Evolutionary conservation across 2,113 vertebrate genomes (phyloP).

Genomic region (Laticauda colubrina): DNA sequence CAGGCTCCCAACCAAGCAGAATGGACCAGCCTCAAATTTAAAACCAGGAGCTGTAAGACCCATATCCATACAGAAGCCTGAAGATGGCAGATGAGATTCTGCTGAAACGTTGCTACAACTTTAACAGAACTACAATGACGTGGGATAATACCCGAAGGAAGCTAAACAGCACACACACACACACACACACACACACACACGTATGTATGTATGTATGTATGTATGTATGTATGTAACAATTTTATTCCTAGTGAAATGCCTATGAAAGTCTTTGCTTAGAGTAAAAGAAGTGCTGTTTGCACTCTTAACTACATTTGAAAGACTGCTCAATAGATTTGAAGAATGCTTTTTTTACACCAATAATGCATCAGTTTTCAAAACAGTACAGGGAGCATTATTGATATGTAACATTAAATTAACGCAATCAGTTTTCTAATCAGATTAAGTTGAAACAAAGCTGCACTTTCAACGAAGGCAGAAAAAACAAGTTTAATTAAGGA

Average conservation of each 20-base stretch:
- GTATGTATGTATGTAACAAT: no score
- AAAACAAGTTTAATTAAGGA: not conserved
- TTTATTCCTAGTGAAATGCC: not conserved
- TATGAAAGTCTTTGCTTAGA: not conserved
- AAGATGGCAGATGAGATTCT: no score
- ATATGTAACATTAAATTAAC: not conserved
- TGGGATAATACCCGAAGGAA: no score
- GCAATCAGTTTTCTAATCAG: not conserved
- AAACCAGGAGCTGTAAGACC: no score
- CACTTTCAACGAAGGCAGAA: not conserved
- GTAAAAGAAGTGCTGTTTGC: not conserved
- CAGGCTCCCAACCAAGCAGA: no score
- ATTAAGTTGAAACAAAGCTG: not conserved
- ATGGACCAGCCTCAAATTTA: no score
- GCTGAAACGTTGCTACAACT: no score
- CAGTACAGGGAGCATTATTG: not conserved
- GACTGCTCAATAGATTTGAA: not conserved
- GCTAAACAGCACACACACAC: no score
- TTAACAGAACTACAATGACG: no score
- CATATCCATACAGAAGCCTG: no score
- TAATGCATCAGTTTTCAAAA: not conserved
- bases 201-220: no score
- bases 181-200: no score
- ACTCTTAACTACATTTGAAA: not conserved
- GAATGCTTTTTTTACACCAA: not conserved